Base-by-base conservation (phyloP, 2,113 vertebrate genomes). In the Tetrao urogallus region DNA sequence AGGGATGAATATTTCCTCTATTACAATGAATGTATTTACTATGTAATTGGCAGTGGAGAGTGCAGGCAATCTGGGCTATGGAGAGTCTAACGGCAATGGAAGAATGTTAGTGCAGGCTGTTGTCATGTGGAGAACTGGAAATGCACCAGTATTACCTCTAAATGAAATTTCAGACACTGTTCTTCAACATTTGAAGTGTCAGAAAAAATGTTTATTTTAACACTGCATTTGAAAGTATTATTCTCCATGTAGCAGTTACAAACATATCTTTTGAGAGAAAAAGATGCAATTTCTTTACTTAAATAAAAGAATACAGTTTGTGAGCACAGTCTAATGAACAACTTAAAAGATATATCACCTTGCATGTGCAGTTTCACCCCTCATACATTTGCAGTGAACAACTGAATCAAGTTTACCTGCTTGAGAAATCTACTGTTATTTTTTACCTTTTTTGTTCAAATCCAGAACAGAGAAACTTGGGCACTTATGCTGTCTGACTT, bases 81-180 rank as follows among this genome's bases (percentile, higher is more conserved):
- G 15, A 22, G 43, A 64, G 10, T 36, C 38, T 69, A 38, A 5
- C 0, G 0, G 52, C 54, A 80, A 9, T 21, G 67, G 34, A 14
- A 56, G 38, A 43, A 38, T 77, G 10, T 52, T 47, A 61, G 47
- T 21, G 19, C 8, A 52, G 36, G 8, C n/a, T 58, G 42, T 25
- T 2, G 1, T 22, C 1, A 0, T 25, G 8, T 3, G 20, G 20
- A 66, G 32, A 77, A 28, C 32, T 48, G 24, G 30, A 65, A 77
- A 13, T 7, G 4, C 9, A 16, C 14, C 58, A 50, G 20, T 36
- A 32, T 47, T 57, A n/a, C 8, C 18, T 79, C 36, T 22, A 19
- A 24, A 47, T 11, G 34, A 58, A 27, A 40, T 20, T 40, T 82
- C 19, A 42, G 47, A 22, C 7, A 11, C 24, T 56, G 54, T 25